Evolutionary conservation across 2,888 invertebrate genomes (phyloP), one percentile per base, ranked within the genome.

Genomic region (Erebia aethiops): DNA sequence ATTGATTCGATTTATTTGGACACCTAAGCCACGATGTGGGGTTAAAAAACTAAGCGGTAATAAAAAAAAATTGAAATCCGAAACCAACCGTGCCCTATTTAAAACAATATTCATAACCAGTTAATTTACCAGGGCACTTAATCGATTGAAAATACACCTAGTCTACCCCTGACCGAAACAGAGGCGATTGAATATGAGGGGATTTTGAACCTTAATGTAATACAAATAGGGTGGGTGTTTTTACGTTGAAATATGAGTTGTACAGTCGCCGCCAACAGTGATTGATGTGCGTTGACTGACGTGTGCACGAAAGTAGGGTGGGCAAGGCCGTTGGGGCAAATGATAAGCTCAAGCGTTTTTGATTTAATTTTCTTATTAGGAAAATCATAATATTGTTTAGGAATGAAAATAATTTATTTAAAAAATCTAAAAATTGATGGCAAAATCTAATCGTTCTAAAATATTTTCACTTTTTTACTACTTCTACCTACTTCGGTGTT

Each of bases 241-340:
- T 71, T 71, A 80, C 82, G 81, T 85, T 90, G 89, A 89, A 91
- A 91, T 88, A 89, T 89, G 91, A 91, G 91, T 88, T 85, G 89
- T 84, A 83, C 86, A 88, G 88, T 87, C 88, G 85, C 85, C 86
- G 86, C 81, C 82, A 88, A 86, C 90, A 87, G 89, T 91, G 91
- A 91, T 91, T 91, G 91, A 91, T 91, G 91, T 84, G 87, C 82
- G 85, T 84, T 91, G 91, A 91, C 88, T 90, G 91, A 85, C 86
- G 84, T 87, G 80, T 83, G 81, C 84, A 89, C 89, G 90, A 83
- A 87, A 84, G 84, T 86, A 83, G 89, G 88, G 85, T 85, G 81
- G 84, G 79, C 73, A 71, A 69, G 67, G 54, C 46, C 14, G 14
- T 66, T 61, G 76, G 70, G 9, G 0, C 61, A 69, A 74, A 74